Evolutionary conservation across 2,888 invertebrate genomes (phyloP).

Genomic region (Eilema griseolum): DNA sequence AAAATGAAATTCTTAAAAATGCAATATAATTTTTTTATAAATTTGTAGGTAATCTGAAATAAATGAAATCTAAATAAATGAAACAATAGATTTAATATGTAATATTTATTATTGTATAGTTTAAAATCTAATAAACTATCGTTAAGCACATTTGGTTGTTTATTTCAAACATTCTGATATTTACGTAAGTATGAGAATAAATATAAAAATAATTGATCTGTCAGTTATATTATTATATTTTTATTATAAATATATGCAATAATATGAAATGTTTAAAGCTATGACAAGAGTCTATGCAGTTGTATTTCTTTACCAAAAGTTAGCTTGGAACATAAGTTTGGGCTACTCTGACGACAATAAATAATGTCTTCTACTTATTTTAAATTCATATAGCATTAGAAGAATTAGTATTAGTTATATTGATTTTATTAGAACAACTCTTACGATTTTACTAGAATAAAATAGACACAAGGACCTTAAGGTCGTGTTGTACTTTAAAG

Average conservation of each 20-base stretch:
- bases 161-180: slow-evolving; percentile 1
- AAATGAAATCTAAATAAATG: slow-evolving; percentile 19
- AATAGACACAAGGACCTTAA: no score
- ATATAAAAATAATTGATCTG: slow-evolving; percentile 1
- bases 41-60: slow-evolving; percentile 16
- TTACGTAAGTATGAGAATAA: not conserved
- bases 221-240: not conserved
- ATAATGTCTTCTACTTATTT: no score
- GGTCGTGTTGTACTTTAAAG: no score
- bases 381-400: no score
- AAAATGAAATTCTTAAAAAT: not conserved
- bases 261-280: slow-evolving; percentile 6
- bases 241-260: not conserved
- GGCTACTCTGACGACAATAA: not conserved
- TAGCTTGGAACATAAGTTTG: not conserved
- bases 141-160: slow-evolving; percentile 33
- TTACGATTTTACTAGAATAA: no score
- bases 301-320: not conserved
- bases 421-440: no score
- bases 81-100: slow-evolving; percentile 44
- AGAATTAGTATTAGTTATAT: no score
- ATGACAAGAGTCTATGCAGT: not conserved
- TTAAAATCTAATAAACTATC: slow-evolving; percentile 50
- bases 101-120: slow-evolving; percentile 60
- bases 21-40: no score